Conservation (phyloP, 1,140 invertebrate genomes). For the Drosophila triauraria region DNA sequence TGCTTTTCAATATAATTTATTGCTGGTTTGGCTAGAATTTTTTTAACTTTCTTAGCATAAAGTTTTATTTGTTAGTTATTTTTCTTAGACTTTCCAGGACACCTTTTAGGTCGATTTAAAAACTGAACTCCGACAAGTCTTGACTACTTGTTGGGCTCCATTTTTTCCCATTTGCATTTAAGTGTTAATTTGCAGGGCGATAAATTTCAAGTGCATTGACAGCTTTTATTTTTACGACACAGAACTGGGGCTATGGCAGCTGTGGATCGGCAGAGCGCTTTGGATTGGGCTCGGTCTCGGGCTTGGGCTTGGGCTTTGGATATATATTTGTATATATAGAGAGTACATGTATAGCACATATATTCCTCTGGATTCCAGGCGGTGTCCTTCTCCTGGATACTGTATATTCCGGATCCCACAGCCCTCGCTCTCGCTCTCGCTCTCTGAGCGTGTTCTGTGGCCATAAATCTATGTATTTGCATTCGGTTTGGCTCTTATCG, state of each 20-base stretch:
- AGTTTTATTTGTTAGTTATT: too few relatives aligned
- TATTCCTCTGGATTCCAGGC: constrained; percentile 11
- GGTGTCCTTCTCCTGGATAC: neutral
- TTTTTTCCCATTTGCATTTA: constrained; percentile 61
- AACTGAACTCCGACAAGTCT: neutral
- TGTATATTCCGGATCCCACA: constrained; percentile 1
- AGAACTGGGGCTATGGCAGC: constrained; percentile 52
- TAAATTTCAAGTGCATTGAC: constrained; percentile 80
- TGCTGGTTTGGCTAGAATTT: too few relatives aligned
- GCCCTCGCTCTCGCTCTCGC: neutral
- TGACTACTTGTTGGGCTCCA: constrained; percentile 22
- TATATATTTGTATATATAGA: neutral
- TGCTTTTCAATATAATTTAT: neutral
- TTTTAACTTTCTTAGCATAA: too few relatives aligned
- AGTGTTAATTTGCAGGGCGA: constrained; percentile 79
- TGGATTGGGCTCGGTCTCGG: constrained; percentile 10
- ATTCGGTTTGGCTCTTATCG: constrained; percentile 76
- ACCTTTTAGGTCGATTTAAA: neutral
- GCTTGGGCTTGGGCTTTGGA: neutral
- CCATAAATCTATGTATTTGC: constrained; percentile 81
- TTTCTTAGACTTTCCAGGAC: neutral
- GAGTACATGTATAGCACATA: constrained; percentile 2
- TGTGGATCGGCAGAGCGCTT: constrained; percentile 39
- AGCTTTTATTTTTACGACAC: constrained; percentile 79
- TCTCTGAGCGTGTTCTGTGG: constrained; percentile 30